Conservation (phyloP, 2,888 invertebrate genomes). For the Drosophila maculinotata region DNA sequence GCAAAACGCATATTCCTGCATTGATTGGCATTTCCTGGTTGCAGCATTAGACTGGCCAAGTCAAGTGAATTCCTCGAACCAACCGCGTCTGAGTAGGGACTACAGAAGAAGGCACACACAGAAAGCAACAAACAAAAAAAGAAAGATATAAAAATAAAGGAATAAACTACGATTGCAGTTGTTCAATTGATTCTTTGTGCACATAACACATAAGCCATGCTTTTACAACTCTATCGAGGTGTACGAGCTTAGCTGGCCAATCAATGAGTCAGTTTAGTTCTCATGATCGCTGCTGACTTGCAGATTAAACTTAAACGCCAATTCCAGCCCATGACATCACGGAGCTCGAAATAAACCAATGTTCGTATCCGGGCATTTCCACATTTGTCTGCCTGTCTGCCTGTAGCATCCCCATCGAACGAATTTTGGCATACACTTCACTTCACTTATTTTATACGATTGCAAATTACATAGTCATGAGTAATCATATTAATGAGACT, state of each 20-base stretch:
- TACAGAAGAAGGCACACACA: background rate
- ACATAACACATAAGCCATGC: conserved; percentile 3
- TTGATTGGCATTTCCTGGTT: conserved; percentile 82
- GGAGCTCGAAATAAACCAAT: conserved; percentile 52
- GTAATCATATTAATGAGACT: conserved; percentile 80
- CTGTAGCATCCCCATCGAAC: conserved; percentile 52
- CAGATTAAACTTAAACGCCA: conserved; percentile 57
- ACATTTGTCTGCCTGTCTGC: conserved; percentile 33
- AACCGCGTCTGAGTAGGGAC: conserved; percentile 41
- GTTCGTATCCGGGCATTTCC: conserved; percentile 67
- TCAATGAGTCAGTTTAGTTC: conserved; percentile 65
- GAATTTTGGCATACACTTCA: conserved; percentile 52
- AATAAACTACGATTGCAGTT: conserved; percentile 25
- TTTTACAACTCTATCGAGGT: conserved; percentile 36
- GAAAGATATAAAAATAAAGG: background rate
- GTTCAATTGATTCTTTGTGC: conserved; percentile 29
- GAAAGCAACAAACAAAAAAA: background rate
- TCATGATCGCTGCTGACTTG: conserved; percentile 70
- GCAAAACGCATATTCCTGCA: conserved; percentile 72
- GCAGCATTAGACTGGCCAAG: conserved; percentile 76
- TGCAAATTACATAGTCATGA: conserved; percentile 80
- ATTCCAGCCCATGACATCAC: conserved; percentile 64
- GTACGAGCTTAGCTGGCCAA: conserved; percentile 35
- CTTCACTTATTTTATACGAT: conserved; percentile 51
- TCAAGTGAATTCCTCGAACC: conserved; percentile 80